Conservation (phyloP, 2,888 invertebrate genomes). For the Eupithecia abbreviata region DNA sequence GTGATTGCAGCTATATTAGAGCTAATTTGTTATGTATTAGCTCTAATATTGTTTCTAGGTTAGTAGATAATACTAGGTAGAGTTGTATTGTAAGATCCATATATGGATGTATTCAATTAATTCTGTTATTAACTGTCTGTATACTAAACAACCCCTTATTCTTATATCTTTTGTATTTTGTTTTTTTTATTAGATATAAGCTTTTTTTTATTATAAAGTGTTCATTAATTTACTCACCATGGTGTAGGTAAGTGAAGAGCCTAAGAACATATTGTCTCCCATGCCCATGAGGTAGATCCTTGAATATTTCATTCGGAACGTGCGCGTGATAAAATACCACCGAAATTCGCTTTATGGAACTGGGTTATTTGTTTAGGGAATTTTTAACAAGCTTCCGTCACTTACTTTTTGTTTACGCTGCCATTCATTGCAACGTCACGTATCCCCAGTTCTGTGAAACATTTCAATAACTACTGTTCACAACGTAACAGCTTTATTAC, state of each 20-base stretch:
- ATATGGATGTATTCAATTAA: too few relatives aligned
- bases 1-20: too few relatives aligned
- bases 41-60: too few relatives aligned
- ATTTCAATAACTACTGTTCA: neutral
- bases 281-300: neutral
- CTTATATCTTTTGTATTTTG: too few relatives aligned
- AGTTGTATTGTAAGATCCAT: too few relatives aligned
- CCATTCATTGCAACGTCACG: neutral
- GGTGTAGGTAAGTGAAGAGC: neutral
- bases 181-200: too few relatives aligned
- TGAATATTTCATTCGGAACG: slow-evolving; percentile 39
- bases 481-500: neutral
- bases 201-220: too few relatives aligned
- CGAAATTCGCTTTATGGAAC: slow-evolving; percentile 34
- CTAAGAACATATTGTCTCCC: neutral
- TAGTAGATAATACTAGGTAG: too few relatives aligned
- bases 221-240: neutral
- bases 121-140: too few relatives aligned
- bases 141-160: too few relatives aligned
- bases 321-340: slow-evolving; percentile 33
- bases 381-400: slow-evolving; percentile 12
- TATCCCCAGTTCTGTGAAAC: neutral
- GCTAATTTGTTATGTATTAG: too few relatives aligned
- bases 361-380: slow-evolving; percentile 22
- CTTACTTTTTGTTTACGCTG: neutral